Evolutionary conservation across 2,797 vertebrate genomes (phyloP).

Genomic region (Notoglanidium macrostoma): DNA sequence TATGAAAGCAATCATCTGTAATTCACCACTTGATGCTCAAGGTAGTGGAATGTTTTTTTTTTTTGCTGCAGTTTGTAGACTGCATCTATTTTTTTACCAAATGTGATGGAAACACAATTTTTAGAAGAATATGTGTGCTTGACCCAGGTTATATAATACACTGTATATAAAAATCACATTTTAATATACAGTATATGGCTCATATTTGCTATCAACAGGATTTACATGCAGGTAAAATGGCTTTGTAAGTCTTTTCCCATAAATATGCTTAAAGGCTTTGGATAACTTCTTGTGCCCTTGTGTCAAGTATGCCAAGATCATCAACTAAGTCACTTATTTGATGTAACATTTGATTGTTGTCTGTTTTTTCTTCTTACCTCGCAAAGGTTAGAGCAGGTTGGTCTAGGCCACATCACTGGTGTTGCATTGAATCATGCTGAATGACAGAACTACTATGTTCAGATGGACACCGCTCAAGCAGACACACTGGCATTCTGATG

Average conservation of each 20-base stretch:
- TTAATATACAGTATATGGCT: background rate
- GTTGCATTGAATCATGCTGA: background rate
- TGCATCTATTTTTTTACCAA: background rate
- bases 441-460: background rate
- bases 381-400: background rate
- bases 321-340: background rate
- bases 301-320: background rate
- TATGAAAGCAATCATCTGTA: background rate
- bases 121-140: background rate
- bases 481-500: background rate
- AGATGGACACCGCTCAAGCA: background rate
- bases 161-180: background rate
- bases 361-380: background rate
- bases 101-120: background rate
- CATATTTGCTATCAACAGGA: background rate
- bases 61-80: background rate
- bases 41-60: background rate
- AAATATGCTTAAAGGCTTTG: background rate
- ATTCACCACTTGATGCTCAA: slow-evolving; percentile 12
- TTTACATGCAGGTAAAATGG: background rate
- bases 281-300: background rate
- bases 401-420: background rate
- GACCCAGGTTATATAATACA: background rate
- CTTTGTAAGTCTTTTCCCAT: background rate
- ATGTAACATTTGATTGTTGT: background rate